These are phyloP conservation scores for Hydrotaea cyrtoneurina DNA, from an alignment of 2,888 invertebrate genomes.

Conservation along the genomic window DNA sequence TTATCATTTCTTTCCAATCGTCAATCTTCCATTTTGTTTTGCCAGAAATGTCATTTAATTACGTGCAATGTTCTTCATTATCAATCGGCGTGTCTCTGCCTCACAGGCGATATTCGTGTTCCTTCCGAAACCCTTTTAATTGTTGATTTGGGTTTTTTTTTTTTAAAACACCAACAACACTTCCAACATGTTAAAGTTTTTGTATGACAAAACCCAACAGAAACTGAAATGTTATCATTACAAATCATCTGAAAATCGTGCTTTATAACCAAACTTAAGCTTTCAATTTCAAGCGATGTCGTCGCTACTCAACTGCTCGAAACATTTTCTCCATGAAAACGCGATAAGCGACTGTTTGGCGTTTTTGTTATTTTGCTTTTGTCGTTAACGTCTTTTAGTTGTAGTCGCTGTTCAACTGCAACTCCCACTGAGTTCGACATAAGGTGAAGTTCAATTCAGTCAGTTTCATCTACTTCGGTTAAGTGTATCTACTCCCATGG, in stretches of 20 bases:
- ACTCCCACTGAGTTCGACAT: constrained; percentile 61
- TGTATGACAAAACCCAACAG: constrained; percentile 17
- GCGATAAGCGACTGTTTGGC: constrained; percentile 34
- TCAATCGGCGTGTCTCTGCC: neutral
- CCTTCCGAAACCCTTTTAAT: constrained; percentile 15
- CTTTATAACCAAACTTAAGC: constrained; percentile 63
- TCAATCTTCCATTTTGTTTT: neutral
- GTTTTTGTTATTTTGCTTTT: neutral
- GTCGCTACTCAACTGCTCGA: neutral
- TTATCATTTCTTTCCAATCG: neutral
- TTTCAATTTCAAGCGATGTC: constrained; percentile 51
- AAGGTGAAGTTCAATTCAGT: constrained; percentile 57
- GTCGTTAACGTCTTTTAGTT: constrained; percentile 35
- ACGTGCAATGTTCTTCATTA: constrained; percentile 13
- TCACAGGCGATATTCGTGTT: neutral
- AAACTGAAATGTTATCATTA: constrained; percentile 27
- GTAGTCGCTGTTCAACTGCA: constrained; percentile 35
- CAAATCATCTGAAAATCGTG: constrained; percentile 52
- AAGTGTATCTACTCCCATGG: constrained; percentile 11
- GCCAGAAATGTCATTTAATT: constrained; percentile 19
- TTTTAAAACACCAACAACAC: constrained; percentile 1
- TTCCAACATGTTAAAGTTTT: constrained; percentile 27
- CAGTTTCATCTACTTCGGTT: constrained; percentile 44
- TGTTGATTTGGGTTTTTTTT: neutral
- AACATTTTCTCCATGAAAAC: neutral